Evolutionary conservation across 2,888 invertebrate genomes (phyloP), one percentile per base, ranked within the genome.

Genomic region (Cyrtodaria siliqua): DNA sequence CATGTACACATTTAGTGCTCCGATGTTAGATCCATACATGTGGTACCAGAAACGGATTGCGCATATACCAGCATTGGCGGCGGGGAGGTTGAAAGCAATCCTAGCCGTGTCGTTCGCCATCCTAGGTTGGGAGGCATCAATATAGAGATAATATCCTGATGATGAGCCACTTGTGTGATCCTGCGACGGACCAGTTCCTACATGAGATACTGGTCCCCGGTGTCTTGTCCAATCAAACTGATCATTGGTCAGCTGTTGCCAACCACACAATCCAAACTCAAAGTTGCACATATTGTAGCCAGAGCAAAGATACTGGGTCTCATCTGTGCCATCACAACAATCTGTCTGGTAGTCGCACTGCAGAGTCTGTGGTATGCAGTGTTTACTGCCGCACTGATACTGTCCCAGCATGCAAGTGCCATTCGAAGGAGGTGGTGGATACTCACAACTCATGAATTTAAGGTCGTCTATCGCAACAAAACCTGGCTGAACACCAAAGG

Each of bases 1-100:
- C 53, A 78, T 75, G 55, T 83, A 88, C 6, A 88, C 75, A 82
- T 84, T 87, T 0, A 89, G 74, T 0, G 75, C 50, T 20, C 87
- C 87, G 18, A 87, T 72, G 76, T 85, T 73, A 44, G 61, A 69
- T 2, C 91, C 91, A 70, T 89, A 90, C 91, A 91, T 91, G 64
- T 89, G 88, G 68, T 89, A 90, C 91, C 91, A 92, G 79, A 92
- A 89, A 60, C 87, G 76, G 23, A 89, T 64, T 20, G 87, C 84
- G 79, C 90, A 90, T 1, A 72, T 26, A 8, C 82, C 83, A n/a
- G n/a, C n/a, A 56, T 26, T 79, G 4, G 86, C 78, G 20, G 64
- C 59, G 23, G 84, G 86, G 23, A 89, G 59, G 24, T 77, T 77
- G 53, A 86, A 86, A 0, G 67, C 52, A 27, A 90, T 70, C 52